Base-by-base conservation (phyloP, 2,888 invertebrate genomes). In the Acanthosoma haemorrhoidale region DNA sequence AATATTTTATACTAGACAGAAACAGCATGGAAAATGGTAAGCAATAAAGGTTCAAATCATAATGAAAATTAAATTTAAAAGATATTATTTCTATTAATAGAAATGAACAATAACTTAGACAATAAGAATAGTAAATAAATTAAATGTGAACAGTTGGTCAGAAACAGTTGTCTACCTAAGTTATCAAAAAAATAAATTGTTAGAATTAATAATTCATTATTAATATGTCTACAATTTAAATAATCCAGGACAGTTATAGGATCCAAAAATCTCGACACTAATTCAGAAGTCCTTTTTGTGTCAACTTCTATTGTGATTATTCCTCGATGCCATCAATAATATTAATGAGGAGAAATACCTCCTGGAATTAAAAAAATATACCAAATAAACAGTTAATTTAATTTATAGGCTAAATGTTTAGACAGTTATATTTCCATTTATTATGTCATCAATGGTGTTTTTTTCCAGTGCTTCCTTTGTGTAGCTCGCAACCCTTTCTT, bases 371-470 rank as follows among this genome's bases (percentile, higher is more conserved):
- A n/a, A n/a, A n/a, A n/a, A n/a, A n/a, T n/a, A n/a, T n/a, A n/a
- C n/a, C n/a, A n/a, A n/a, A n/a, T n/a, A 43, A 43, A 41, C 11
- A 51, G 13, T n/a, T 2, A 0, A 51, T n/a, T 18, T 41, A 41
- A 41, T 15, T 51, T 8, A 51, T 21, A 51, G 5, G n/a, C n/a
- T 36, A 6, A 6, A 36, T 36, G 13, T 36, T 13, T 36, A 36
- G 36, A 9, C 8, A 15, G 39, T 39, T 41, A 64, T 64, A 9
- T 64, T 41, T 32, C 71, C 71, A 1, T 34, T 29, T 9, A 71
- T 16, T 18, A 71, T 69, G 34, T 71, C 64, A 32, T 71, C 69
- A 18, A 71, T 36, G 8, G 71, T 39, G 16, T 57, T 63, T 58
- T 64, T 71, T 9, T 57, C 38, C 4, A 71, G 59, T 6, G 69